Conservation (phyloP, 2,888 invertebrate species). For the Melanostoma mellinum region DNA sequence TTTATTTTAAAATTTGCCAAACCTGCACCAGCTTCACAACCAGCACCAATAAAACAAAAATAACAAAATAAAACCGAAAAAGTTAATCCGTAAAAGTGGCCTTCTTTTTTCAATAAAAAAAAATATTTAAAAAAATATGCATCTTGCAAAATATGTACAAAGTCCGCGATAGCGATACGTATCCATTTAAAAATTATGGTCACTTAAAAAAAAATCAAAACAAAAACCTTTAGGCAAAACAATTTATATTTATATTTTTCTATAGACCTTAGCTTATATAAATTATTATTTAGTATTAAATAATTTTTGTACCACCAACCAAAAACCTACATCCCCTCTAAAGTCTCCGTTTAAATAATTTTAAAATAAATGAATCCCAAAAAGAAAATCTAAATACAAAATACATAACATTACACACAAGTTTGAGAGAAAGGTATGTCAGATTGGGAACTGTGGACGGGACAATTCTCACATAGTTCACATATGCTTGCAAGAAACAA, state of each 20-base stretch:
- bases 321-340: conserved; percentile 52
- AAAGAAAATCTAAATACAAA: conserved; percentile 25
- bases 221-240: conserved; percentile 53
- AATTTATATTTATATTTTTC: conserved; percentile 65
- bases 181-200: conserved; percentile 73
- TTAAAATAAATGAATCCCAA: conserved; percentile 64
- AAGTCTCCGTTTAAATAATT: conserved; percentile 71
- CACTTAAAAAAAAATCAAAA: conserved; percentile 46
- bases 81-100: conserved; percentile 4
- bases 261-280: conserved; percentile 52
- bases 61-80: too few species aligned
- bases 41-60: too few species aligned
- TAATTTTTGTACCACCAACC: conserved; percentile 50
- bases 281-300: conserved; percentile 42
- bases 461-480: conserved; percentile 87
- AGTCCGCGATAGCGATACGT: conserved; percentile 81
- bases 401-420: conserved; percentile 60
- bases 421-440: conserved; percentile 81
- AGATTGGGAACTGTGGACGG: conserved; percentile 91
- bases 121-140: conserved; percentile 45
- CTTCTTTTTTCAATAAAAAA: neutral
- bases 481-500: conserved; percentile 78
- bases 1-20: too few species aligned
- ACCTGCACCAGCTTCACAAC: too few species aligned
- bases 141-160: conserved; percentile 32